A percentile compares a stretch with the other conserved stretches of the same genome.
Conservation (phyloP, 2,888 invertebrate species). For the Hydroisotoma schaefferi region DNA sequence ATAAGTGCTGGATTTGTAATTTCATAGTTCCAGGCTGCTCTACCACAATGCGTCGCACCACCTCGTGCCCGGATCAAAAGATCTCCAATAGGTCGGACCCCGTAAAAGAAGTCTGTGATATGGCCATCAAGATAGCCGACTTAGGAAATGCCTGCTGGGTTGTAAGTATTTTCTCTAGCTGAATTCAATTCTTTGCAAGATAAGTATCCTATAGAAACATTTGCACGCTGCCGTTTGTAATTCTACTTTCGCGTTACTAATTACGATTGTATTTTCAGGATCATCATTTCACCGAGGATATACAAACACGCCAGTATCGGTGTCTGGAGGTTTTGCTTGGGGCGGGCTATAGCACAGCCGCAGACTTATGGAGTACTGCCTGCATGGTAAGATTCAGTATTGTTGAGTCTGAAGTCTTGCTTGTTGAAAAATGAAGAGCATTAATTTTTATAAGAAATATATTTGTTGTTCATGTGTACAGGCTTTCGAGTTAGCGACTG, state of each 20-base stretch:
- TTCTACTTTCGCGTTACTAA: not conserved
- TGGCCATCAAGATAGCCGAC: constrained; percentile 97
- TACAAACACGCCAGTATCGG: constrained; percentile 97
- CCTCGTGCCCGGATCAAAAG: constrained; percentile 51
- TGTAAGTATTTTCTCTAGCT: too few relatives aligned
- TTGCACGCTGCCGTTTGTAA: not conserved
- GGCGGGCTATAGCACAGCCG: constrained; percentile 93
- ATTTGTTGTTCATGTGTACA: constrained; percentile 23
- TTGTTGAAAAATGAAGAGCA: too few relatives aligned
- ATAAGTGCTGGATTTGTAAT: not conserved
- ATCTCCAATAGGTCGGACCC: constrained; percentile 61
- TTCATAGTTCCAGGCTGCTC: not conserved
- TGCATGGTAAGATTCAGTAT: constrained; percentile 68
- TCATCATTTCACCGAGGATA: constrained; percentile 98
- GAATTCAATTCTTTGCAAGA: too few relatives aligned
- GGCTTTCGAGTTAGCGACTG: constrained; percentile 98
- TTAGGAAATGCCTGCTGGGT: constrained; percentile 99
- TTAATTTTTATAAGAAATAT: not conserved
- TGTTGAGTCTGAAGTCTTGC: too few relatives aligned
- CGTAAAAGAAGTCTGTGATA: constrained; percentile 78
- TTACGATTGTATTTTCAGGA: constrained; percentile 55
- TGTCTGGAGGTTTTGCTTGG: constrained; percentile 94
- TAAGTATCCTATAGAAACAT: too few relatives aligned
- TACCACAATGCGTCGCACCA: constrained; percentile 49
- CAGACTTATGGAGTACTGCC: constrained; percentile 99